Evolutionary conservation across 2,797 vertebrate genomes (phyloP).

Genomic region (Cirrhinus mrigala): DNA sequence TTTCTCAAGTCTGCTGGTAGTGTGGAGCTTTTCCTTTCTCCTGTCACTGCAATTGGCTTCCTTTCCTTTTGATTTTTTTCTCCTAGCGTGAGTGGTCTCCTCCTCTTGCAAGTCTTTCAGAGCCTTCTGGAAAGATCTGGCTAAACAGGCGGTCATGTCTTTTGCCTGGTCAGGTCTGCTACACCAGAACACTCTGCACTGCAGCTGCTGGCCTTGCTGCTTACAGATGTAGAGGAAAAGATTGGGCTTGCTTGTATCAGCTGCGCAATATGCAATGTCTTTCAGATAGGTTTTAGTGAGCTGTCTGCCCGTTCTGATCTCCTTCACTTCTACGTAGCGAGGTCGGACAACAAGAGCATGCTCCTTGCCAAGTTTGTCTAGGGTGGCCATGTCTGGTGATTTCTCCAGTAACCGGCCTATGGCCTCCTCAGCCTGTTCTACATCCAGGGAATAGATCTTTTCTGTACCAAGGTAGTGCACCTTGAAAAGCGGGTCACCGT

Average conservation of each 20-base stretch:
- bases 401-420: conserved; percentile 52
- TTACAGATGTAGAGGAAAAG: conserved; percentile 66
- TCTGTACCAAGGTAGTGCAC: conserved; percentile 63
- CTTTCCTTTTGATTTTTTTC: conserved; percentile 15
- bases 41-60: background rate
- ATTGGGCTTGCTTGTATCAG: conserved; percentile 46
- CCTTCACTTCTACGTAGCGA: conserved; percentile 65
- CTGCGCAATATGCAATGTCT: conserved; percentile 63
- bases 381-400: background rate
- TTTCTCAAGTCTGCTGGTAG: conserved; percentile 41
- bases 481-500: conserved; percentile 64
- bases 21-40: conserved; percentile 17
- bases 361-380: conserved; percentile 53
- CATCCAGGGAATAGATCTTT: conserved; percentile 63
- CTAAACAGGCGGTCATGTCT: conserved; percentile 61
- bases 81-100: background rate
- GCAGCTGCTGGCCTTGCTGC: conserved; percentile 56
- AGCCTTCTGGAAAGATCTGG: conserved; percentile 60
- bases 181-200: conserved; percentile 65
- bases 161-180: conserved; percentile 52
- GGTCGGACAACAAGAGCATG: conserved; percentile 63
- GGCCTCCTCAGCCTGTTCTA: conserved; percentile 57
- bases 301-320: conserved; percentile 62
- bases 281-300: conserved; percentile 64
- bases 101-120: conserved; percentile 56